Evolutionary conservation across 2,888 invertebrate genomes (phyloP).

Genomic region (Proisotoma minuta): DNA sequence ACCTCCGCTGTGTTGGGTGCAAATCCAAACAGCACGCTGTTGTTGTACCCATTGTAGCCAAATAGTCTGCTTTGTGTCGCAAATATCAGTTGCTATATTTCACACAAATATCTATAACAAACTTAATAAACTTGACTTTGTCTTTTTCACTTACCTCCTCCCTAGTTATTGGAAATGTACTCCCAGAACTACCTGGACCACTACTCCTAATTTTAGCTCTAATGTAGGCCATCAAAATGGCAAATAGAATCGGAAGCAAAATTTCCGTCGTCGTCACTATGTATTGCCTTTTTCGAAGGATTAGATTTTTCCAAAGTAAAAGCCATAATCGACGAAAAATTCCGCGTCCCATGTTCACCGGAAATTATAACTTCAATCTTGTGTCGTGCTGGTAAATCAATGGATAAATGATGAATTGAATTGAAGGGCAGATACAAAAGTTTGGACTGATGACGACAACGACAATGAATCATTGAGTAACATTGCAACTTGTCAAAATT

Average conservation of each 20-base stretch:
- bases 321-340: neutral
- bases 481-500: too few species aligned
- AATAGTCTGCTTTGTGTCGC: too few species aligned
- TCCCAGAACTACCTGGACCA: neutral
- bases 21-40: too few species aligned
- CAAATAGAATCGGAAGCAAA: neutral
- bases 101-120: too few species aligned
- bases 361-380: neutral
- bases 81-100: too few species aligned
- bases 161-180: neutral
- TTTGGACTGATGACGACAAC: neutral
- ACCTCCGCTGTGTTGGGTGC: too few species aligned
- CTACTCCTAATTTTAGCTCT: neutral
- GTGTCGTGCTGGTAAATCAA: neutral
- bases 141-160: neutral
- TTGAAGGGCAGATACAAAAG: neutral
- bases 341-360: neutral
- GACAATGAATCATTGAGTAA: neutral
- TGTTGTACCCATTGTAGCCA: too few species aligned
- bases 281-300: neutral
- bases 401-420: neutral
- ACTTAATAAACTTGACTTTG: too few species aligned
- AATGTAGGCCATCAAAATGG: neutral
- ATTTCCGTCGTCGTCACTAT: neutral
- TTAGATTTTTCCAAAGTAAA: neutral